Percentiles rank a stretch among this genome's conserved stretches.
Conservation (phyloP, 1,140 invertebrate species). For the Trichonephila clavipes region DNA sequence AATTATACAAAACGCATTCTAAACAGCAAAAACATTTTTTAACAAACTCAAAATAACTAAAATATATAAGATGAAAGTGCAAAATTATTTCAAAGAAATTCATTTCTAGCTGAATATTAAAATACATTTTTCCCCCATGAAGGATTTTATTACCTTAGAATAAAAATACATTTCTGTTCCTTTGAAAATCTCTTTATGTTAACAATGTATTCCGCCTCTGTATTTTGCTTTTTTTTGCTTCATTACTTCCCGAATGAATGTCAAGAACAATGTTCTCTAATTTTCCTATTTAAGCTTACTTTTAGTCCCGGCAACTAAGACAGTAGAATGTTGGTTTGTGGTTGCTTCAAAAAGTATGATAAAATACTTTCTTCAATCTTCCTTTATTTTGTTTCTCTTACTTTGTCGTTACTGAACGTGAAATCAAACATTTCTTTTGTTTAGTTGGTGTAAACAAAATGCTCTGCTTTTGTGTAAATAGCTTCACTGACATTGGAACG, state of each 20-base stretch:
- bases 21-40: too few relatives aligned
- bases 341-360: not conserved
- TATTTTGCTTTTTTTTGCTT: not conserved
- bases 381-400: not conserved
- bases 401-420: not conserved
- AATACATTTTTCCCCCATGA: too few relatives aligned
- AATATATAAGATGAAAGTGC: too few relatives aligned
- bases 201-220: not conserved
- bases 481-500: not conserved
- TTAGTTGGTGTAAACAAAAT: not conserved
- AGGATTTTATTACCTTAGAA: too few relatives aligned
- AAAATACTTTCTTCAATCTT: not conserved
- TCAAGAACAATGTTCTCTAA: not conserved
- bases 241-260: not conserved
- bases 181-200: not conserved
- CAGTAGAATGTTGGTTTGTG: not conserved
- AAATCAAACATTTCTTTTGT: conserved; percentile 37
- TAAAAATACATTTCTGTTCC: not conserved
- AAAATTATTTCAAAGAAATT: too few relatives aligned
- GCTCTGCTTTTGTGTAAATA: not conserved
- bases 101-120: too few relatives aligned
- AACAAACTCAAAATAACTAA: too few relatives aligned
- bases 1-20: too few relatives aligned
- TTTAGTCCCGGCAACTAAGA: not conserved
- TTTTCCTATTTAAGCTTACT: not conserved